phyloP scores from a whole-genome alignment of 2,797 vertebrate genomes.

The Enteromius trimaculatus region DNA sequence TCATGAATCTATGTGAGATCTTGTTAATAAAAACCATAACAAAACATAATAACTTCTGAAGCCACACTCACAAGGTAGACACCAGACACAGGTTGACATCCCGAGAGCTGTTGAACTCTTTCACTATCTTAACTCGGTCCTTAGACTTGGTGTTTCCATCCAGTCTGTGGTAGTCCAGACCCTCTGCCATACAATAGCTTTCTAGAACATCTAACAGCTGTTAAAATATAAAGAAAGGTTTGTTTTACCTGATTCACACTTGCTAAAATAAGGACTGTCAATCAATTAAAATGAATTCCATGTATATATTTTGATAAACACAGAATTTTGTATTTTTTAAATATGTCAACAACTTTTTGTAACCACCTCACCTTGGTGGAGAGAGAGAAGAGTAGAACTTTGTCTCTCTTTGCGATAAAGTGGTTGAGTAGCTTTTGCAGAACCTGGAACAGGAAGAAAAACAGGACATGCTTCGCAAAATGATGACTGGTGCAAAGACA shows the following conservation, averaged over 20 bases:
- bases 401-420: conserved; percentile 86
- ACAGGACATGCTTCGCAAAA: conserved; percentile 13
- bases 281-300: not conserved
- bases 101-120: conserved; percentile 88
- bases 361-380: conserved; percentile 88
- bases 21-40: not conserved
- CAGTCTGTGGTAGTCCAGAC: conserved; percentile 90
- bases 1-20: not conserved
- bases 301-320: not conserved
- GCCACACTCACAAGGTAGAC: conserved; percentile 90
- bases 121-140: conserved; percentile 90
- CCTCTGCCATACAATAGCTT: conserved; percentile 93
- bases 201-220: conserved; percentile 92
- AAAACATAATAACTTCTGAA: not conserved
- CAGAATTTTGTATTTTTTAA: not conserved
- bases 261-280: not conserved
- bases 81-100: conserved; percentile 93
- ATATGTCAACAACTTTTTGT: not conserved
- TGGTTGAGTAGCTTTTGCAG: conserved; percentile 90
- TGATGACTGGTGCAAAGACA: conserved; percentile 9
- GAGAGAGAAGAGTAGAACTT: conserved; percentile 94
- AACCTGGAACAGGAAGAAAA: conserved; percentile 77
- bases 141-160: conserved; percentile 93
- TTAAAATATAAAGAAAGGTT: conserved; percentile 5
- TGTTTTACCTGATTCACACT: not conserved